Evolutionary conservation across 2,888 invertebrate genomes (phyloP), one percentile per base, ranked within the genome.

Genomic region (Drosophila atripex): DNA sequence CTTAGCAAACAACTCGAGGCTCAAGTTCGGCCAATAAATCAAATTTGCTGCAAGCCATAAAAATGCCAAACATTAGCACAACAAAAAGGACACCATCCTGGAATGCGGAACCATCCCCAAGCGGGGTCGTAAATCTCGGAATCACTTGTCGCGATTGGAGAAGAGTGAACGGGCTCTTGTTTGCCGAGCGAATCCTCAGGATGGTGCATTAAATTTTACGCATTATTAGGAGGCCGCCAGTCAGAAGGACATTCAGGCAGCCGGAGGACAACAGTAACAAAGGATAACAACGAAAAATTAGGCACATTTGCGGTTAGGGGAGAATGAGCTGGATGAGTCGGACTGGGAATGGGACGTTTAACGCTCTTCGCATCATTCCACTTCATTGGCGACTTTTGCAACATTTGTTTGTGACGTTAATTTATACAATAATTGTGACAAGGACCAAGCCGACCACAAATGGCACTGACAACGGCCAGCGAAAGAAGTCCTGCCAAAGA

Each of bases 401-500:
- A 91, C 91, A 91, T 91, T 91, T 91, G 91, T 90, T 91, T 89
- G 87, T 91, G 91, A 91, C 91, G 89, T 91, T 91, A 90, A 90
- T 90, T 89, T 90, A 90, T 90, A 90, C 90, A 90, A 90, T 90
- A 89, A 90, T 90, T 89, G 90, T 78, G 89, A 75, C 78, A 86
- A 75, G 68, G 72, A 79, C 65, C 69, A 58, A 63, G 52, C 21
- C 52, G 45, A 66, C 68, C 59, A 39, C 69, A 53, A 70, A 50
- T 70, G 69, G 45, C 50, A 71, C 43, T 70, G 69, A 70, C 63
- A 53, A 64, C 35, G 57, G 59, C 12, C 16, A 9, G 30, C 1
- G 8, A 47, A 16, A 38, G 21, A 53, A 35, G 54, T 38, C n/a
- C 55, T 60, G 57, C 57, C 61, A 39, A 57, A 39, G 23, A 41